Percentiles rank a stretch among this genome's conserved stretches.
These are phyloP conservation scores for Hydropsyche betteni DNA, from an alignment of 2,888 invertebrate species.

Conservation along the genomic window DNA sequence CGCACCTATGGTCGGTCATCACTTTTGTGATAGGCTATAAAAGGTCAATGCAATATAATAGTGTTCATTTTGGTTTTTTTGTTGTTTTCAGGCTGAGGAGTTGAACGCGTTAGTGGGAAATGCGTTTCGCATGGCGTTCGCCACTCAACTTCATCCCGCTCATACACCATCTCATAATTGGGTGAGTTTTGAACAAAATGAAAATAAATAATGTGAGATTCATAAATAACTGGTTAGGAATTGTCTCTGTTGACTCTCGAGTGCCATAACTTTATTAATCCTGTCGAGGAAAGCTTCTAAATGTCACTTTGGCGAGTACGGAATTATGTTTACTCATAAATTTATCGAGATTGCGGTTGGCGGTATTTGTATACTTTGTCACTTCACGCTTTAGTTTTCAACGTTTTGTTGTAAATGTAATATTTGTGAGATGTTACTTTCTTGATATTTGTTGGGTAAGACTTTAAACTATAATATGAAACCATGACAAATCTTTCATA, in stretches of 20 bases:
- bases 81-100: conserved; percentile 79
- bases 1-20: no score
- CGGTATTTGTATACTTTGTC: conserved; percentile 8
- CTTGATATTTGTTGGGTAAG: not conserved
- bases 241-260: no score
- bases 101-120: conserved; percentile 87
- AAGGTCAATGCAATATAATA: no score
- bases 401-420: not conserved
- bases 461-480: no score
- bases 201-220: conserved; percentile 4
- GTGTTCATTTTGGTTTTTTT: conserved; percentile 3
- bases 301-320: conserved; percentile 6
- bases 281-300: not conserved
- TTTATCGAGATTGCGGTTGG: not conserved
- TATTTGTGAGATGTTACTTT: not conserved
- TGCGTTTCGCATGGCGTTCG: conserved; percentile 93
- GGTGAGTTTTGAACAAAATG: conserved; percentile 59
- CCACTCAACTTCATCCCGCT: conserved; percentile 83
- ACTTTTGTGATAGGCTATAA: no score
- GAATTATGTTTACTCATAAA: conserved; percentile 4
- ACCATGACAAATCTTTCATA: no score
- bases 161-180: conserved; percentile 70
- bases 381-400: not conserved
- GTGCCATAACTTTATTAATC: not conserved
- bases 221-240: not conserved